Conservation (phyloP, 2,888 invertebrate genomes). For the Epirrita christyi region DNA sequence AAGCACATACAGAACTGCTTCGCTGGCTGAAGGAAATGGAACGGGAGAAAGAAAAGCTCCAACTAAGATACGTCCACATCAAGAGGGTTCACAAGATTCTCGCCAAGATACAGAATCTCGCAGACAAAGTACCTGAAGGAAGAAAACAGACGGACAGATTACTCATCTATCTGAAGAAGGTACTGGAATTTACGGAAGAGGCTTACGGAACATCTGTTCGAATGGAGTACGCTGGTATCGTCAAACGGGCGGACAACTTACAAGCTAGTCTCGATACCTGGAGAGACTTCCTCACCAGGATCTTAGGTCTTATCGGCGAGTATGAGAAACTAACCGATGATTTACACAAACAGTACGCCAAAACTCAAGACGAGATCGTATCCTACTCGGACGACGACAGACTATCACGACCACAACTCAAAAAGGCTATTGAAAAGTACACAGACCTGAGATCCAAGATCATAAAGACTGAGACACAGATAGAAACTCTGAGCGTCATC, state of each 20-base stretch:
- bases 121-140: conserved; percentile 88
- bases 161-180: conserved; percentile 86
- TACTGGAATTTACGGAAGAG: conserved; percentile 90
- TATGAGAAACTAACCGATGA: conserved; percentile 87
- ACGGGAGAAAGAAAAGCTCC: conserved; percentile 90
- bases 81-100: conserved; percentile 89
- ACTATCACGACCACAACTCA: conserved; percentile 86
- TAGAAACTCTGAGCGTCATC: conserved; percentile 89
- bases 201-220: conserved; percentile 91
- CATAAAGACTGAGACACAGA: conserved; percentile 83
- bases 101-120: conserved; percentile 87
- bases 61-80: conserved; percentile 92
- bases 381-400: conserved; percentile 83
- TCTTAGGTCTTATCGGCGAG: conserved; percentile 85
- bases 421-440: conserved; percentile 86
- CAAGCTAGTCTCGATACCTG: conserved; percentile 93
- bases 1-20: conserved; percentile 88
- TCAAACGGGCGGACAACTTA: conserved; percentile 91
- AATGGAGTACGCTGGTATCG: conserved; percentile 92
- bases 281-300: conserved; percentile 89
- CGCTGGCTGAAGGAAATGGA: conserved; percentile 93
- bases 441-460: conserved; percentile 86
- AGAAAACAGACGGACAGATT: conserved; percentile 87
- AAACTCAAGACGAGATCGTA: conserved; percentile 86
- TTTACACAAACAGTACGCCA: conserved; percentile 86